Base-by-base conservation (phyloP, 2,888 invertebrate species). In the Apamea crenata region DNA sequence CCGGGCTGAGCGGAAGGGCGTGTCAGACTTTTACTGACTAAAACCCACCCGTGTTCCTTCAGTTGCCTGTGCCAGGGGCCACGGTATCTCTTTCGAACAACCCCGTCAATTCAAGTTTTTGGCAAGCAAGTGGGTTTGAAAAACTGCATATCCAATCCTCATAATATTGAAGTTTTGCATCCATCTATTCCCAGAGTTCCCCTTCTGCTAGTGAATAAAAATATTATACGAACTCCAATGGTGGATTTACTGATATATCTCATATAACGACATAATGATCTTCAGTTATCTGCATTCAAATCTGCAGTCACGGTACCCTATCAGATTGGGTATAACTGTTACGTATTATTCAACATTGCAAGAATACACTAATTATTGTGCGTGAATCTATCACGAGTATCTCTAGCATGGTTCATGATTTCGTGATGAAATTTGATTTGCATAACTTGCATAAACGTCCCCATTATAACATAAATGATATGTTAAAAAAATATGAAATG, bases 351-450 rank as follows among this genome's bases (percentile, higher is more conserved):
- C 65, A 77, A 78, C 63, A 70, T 67, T 78, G 82, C 73, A 82
- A 85, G 85, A 85, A 78, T 84, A 84, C 85, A 73, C 82, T 74
- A 85, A 85, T 84, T 85, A 82, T 74, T 70, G 53, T 84, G 53
- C 70, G 76, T 78, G n/a, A n/a, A n/a, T n/a, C n/a, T 85, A 70
- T 75, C 78, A 84, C 85, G 66, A 61, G 25, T 78, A 85, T 84
- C 82, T 78, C 25, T 69, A 25, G 40, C 78, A 85, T 70, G 84
- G 29, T 68, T 78, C 78, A 82, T 85, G 73, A 75, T 76, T 85
- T 50, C 59, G 63, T 85, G 72, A 78, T 76, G 84, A 85, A 84
- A 85, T 72, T 53, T 16, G 25, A n/a, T 75, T 81, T 74, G 59
- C 67, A 74, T 81, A 81, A 73, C 73, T 36, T 78, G 59, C 69